Evolutionary conservation across 2,113 vertebrate genomes (phyloP).

Genomic region (Macaca fascicularis): DNA sequence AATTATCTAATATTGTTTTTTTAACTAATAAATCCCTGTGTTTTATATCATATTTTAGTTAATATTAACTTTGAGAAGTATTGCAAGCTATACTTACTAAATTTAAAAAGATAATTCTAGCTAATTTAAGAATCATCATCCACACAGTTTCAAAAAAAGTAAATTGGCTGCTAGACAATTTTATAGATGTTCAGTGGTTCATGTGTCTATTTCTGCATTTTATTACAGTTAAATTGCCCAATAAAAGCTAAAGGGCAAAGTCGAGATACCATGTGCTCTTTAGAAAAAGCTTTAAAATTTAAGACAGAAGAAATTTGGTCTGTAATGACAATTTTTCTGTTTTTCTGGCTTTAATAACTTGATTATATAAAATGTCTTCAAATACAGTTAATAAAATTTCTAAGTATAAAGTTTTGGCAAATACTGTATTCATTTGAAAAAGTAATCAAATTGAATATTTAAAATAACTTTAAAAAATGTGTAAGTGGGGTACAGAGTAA

Average conservation of each 20-base stretch:
- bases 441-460: background rate
- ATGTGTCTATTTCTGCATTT: background rate
- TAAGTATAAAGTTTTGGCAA: background rate
- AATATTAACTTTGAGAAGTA: conserved; percentile 30
- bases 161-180: background rate
- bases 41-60: conserved; percentile 27
- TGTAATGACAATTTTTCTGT: background rate
- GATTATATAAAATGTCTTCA: background rate
- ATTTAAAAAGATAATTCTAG: conserved; percentile 29
- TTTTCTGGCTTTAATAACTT: background rate
- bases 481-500: background rate
- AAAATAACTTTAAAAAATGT: background rate
- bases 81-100: conserved; percentile 26
- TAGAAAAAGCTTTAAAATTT: background rate
- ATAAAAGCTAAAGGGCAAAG: background rate
- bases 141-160: background rate
- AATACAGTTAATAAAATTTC: background rate
- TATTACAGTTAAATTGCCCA: background rate
- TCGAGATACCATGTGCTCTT: background rate
- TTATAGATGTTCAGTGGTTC: background rate
- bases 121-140: background rate
- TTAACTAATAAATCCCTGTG: background rate
- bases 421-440: background rate
- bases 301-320: background rate
- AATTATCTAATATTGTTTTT: background rate